Evolutionary conservation across 2,797 vertebrate genomes (phyloP).

Genomic region (Morus bassanus): DNA sequence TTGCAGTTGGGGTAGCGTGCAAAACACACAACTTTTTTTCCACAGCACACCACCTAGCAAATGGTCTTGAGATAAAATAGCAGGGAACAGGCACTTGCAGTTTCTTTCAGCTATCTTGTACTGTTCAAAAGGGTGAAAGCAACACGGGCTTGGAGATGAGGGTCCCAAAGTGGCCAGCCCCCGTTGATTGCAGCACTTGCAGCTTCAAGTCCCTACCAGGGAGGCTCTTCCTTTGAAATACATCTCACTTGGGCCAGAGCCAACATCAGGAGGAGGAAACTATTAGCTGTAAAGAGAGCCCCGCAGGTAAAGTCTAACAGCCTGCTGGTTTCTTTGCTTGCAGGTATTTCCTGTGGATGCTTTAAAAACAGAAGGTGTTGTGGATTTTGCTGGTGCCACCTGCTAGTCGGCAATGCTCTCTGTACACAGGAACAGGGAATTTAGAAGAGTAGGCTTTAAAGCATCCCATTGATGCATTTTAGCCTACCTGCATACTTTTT

Average conservation of each 20-base stretch:
- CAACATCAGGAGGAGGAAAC: neutral
- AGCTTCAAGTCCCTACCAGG: neutral
- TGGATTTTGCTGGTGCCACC: neutral
- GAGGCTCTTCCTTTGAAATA: neutral
- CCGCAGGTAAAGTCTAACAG: neutral
- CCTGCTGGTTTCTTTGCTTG: neutral
- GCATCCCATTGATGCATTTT: neutral
- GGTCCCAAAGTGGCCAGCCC: neutral
- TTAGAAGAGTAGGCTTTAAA: neutral
- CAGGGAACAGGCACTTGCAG: neutral
- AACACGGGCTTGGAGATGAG: neutral
- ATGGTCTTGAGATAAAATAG: neutral
- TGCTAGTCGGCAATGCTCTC: neutral
- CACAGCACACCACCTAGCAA: neutral
- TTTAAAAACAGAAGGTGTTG: neutral
- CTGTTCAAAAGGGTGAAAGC: neutral
- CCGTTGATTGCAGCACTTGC: neutral
- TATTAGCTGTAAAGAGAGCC: neutral
- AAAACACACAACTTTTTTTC: neutral
- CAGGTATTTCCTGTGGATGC: neutral
- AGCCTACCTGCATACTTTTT: neutral
- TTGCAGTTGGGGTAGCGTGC: accelerated
- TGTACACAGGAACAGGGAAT: neutral
- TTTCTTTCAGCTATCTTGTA: neutral
- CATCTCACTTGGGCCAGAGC: neutral